Evolutionary conservation across 92 coral and sea anemone species (phyloP).

Genomic region (Umimayanthus chanpuru): DNA sequence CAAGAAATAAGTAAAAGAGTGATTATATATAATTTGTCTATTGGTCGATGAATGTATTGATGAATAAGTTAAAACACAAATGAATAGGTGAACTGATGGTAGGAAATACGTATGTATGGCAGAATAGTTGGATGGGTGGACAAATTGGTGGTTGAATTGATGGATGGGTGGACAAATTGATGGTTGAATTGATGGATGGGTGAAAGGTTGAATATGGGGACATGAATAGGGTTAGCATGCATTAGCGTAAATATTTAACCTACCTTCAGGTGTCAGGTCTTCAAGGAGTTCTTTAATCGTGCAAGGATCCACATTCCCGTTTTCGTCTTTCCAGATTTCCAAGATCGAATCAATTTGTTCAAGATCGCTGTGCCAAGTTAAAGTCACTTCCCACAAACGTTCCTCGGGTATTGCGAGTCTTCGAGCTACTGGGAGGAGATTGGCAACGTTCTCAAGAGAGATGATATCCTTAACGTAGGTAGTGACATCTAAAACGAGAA

Average conservation of each 20-base stretch:
- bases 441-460: background rate
- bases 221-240: too few species aligned
- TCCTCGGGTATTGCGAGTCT: background rate
- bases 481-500: background rate
- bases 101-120: too few species aligned
- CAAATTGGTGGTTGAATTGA: too few species aligned
- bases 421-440: conserved; percentile 4
- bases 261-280: background rate
- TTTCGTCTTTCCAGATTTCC: background rate
- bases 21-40: too few species aligned
- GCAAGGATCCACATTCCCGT: conserved; percentile 7
- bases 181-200: background rate
- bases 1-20: too few species aligned
- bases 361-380: background rate
- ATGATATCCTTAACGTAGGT: conserved; percentile 1
- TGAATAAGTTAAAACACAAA: too few species aligned
- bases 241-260: background rate
- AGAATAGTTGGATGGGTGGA: background rate
- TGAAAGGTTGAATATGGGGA: background rate
- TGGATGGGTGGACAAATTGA: too few species aligned
- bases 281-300: background rate
- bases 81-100: too few species aligned
- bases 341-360: background rate
- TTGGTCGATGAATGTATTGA: too few species aligned
- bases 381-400: background rate